These are phyloP conservation scores for Ardeotis arabs DNA, from an alignment of 2,113 vertebrate species.

Conservation along the genomic window DNA sequence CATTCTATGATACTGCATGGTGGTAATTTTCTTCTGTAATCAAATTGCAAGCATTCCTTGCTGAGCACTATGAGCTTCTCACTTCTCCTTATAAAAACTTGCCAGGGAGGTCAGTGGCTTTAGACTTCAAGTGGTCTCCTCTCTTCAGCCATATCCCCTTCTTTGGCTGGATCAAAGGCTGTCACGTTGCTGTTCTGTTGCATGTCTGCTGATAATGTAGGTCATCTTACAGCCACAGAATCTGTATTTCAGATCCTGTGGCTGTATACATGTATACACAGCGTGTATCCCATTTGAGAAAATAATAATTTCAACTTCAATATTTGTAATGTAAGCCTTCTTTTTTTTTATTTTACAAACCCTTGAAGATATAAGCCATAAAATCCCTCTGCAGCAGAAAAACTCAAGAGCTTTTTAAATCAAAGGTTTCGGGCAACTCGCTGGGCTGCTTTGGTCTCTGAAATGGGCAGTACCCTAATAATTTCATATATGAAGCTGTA, in stretches of 20 bases:
- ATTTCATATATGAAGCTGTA: background rate
- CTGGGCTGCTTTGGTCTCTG: background rate
- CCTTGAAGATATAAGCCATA: background rate
- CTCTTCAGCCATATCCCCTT: background rate
- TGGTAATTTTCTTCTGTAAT: background rate
- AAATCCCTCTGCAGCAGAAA: background rate
- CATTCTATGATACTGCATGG: background rate
- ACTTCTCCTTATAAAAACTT: background rate
- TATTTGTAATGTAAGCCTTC: background rate
- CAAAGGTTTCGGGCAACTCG: background rate
- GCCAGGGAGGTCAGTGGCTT: background rate
- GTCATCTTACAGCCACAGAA: background rate
- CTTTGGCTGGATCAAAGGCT: background rate
- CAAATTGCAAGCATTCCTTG: background rate
- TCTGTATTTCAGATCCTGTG: background rate
- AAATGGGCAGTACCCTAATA: background rate
- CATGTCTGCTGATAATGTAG: background rate
- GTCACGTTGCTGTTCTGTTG: background rate
- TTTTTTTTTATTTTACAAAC: background rate
- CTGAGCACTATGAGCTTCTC: background rate
- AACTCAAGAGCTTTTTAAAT: background rate
- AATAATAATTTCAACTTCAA: background rate
- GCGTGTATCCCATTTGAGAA: background rate
- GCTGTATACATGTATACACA: too few species aligned
- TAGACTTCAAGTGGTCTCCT: background rate